Evolutionary conservation across 2,888 invertebrate species (phyloP).

Genomic region (Cepaea hortensis): DNA sequence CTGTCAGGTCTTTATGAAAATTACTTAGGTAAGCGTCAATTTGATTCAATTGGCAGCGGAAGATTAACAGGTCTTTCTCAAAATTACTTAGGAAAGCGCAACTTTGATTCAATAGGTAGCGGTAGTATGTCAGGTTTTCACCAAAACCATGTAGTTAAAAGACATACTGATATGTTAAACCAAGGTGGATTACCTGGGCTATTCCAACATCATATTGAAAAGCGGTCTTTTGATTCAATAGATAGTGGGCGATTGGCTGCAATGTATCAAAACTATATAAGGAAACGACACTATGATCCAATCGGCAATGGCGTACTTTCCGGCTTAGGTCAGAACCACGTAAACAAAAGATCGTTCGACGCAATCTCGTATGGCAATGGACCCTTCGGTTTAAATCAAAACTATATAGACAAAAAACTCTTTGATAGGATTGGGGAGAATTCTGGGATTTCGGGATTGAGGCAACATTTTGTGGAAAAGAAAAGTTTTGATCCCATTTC

Average conservation of each 20-base stretch:
- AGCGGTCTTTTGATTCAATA: not conserved
- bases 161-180: not conserved
- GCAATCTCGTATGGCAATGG: not conserved
- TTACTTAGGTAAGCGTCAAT: not conserved
- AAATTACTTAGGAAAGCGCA: not conserved
- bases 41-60: not conserved
- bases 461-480: not conserved
- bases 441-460: not conserved
- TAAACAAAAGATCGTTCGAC: not conserved
- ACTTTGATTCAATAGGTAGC: not conserved
- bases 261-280: slow-evolving; percentile 5
- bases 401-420: not conserved
- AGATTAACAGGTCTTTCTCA: not conserved
- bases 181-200: not conserved
- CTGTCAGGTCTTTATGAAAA: slow-evolving; percentile 11
- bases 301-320: slow-evolving; percentile 8
- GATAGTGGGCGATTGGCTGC: not conserved
- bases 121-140: not conserved
- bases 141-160: not conserved
- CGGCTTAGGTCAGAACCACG: slow-evolving; percentile 27
- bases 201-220: not conserved
- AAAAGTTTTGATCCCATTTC: slow-evolving; percentile 12
- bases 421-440: not conserved
- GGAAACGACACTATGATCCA: not conserved
- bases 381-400: not conserved